Conservation (phyloP, 2,888 invertebrate genomes). For the Lasioglossum morio region DNA sequence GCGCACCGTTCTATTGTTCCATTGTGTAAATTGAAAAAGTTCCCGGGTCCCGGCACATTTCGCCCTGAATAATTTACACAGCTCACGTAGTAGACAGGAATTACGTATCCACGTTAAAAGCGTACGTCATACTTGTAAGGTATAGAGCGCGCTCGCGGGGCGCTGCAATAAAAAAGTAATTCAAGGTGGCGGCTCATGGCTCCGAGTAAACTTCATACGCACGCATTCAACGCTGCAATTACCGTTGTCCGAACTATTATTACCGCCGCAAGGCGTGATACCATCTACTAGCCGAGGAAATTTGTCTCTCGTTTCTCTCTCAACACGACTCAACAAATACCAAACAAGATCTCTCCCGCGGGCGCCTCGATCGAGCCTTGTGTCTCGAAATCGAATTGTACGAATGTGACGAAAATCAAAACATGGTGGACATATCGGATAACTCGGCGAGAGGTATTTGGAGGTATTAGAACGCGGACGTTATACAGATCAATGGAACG, state of each 20-base stretch:
- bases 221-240: constrained; percentile 25
- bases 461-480: constrained; percentile 42
- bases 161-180: constrained; percentile 43
- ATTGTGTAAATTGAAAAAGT: constrained; percentile 21
- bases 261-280: background rate
- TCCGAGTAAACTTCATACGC: constrained; percentile 3
- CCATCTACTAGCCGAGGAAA: background rate
- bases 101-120: constrained; percentile 39
- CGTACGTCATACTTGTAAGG: constrained; percentile 50
- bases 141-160: constrained; percentile 13
- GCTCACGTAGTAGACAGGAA: constrained; percentile 46
- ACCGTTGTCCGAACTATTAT: constrained; percentile 18
- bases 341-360: background rate
- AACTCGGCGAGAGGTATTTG: constrained; percentile 27
- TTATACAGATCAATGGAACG: constrained; percentile 73
- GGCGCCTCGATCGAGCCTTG: background rate
- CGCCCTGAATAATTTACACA: constrained; percentile 36
- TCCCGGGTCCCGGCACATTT: constrained; percentile 24
- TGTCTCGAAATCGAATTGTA: background rate
- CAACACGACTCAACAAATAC: background rate
- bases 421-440: background rate
- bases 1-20: background rate
- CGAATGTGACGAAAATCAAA: background rate
- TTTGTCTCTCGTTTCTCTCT: background rate
- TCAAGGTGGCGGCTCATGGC: constrained; percentile 7